A percentile compares a stretch with the other conserved stretches of the same genome.
phyloP scores from a whole-genome alignment of 2,113 vertebrate genomes.

The Solea solea region DNA sequence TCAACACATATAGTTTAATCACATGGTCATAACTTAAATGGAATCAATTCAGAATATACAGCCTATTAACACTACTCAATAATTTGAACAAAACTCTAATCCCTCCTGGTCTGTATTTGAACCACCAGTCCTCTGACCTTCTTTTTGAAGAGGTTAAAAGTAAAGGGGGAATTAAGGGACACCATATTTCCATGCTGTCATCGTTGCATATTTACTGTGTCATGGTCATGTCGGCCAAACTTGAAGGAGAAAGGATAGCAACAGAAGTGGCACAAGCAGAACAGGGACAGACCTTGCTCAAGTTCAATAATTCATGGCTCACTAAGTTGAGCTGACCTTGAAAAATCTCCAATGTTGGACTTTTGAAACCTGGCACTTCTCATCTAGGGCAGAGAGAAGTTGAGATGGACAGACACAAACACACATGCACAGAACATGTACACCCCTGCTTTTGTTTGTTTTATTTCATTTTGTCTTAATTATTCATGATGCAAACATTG shows the following conservation, averaged over 20 bases:
- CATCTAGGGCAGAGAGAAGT: constrained; percentile 53
- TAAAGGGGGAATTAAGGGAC: neutral
- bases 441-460: neutral
- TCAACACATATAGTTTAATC: neutral
- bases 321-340: constrained; percentile 76
- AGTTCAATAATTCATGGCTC: constrained; percentile 80
- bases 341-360: constrained; percentile 55
- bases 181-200: neutral
- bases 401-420: constrained; percentile 35
- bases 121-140: neutral
- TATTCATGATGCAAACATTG: neutral
- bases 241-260: constrained; percentile 1
- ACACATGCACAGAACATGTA: neutral
- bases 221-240: neutral
- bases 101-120: neutral
- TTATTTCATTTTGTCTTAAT: neutral
- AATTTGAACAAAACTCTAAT: neutral
- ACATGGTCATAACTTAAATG: too few relatives aligned
- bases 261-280: constrained; percentile 32
- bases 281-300: constrained; percentile 47
- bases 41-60: neutral
- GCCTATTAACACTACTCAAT: neutral
- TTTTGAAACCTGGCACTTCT: constrained; percentile 64
- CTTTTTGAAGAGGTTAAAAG: neutral
- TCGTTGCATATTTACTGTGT: constrained; percentile 15